Percentiles rank a stretch among this genome's conserved stretches.
Conservation (phyloP, 2,888 invertebrate species). For the Hypercompe scribonia region DNA sequence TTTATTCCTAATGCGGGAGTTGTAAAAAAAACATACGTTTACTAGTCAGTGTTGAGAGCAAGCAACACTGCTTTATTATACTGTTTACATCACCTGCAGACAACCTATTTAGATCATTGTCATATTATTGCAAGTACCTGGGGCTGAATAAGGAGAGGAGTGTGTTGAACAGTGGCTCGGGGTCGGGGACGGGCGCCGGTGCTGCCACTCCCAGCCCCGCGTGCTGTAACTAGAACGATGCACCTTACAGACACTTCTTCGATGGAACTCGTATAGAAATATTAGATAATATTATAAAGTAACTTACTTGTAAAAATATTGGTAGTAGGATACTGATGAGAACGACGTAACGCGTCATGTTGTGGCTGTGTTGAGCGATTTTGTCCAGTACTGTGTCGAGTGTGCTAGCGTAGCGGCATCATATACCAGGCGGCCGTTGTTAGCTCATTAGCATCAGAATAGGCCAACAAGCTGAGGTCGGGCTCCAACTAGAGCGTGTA, state of each 20-base stretch:
- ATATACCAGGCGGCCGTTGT: background rate
- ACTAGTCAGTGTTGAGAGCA: background rate
- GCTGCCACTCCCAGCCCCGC: background rate
- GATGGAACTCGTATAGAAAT: background rate
- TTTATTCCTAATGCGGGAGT: too few species aligned
- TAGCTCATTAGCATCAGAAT: conserved; percentile 4
- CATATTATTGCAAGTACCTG: background rate
- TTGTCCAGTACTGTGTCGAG: background rate
- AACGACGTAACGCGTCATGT: background rate
- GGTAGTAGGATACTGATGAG: background rate
- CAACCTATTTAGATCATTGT: background rate
- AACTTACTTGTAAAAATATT: conserved; percentile 2
- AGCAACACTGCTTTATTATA: background rate
- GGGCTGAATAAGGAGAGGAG: conserved; percentile 5
- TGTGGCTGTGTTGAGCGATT: background rate
- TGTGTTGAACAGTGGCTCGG: conserved; percentile 9
- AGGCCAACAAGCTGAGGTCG: background rate
- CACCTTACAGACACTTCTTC: background rate
- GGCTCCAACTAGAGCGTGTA: conserved; percentile 4
- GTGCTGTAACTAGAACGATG: background rate
- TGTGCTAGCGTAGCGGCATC: background rate
- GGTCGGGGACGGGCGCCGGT: background rate
- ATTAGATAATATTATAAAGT: background rate
- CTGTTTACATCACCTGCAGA: background rate
- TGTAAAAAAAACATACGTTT: background rate